These are phyloP conservation scores for Glaucidium brasilianum DNA, from an alignment of 2,113 vertebrate genomes.

Conservation along the genomic window DNA sequence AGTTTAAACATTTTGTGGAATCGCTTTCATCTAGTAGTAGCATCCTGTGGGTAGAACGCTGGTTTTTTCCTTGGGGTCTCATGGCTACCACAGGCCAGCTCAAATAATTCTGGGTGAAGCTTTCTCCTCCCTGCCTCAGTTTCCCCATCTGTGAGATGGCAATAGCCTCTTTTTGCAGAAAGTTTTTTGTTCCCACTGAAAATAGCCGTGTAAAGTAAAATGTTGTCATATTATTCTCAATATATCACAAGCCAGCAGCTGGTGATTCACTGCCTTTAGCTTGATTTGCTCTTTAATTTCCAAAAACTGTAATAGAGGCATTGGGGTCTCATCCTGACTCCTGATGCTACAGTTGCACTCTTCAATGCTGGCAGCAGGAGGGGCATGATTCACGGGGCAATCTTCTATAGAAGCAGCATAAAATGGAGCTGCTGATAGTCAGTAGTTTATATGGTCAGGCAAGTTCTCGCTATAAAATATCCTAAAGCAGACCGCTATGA, in stretches of 20 bases:
- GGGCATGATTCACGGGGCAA: rapidly evolving
- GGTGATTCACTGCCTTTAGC: background rate
- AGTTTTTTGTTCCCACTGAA: background rate
- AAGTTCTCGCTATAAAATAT: background rate
- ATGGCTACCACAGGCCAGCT: background rate
- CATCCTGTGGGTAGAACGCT: background rate
- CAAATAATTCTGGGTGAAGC: background rate
- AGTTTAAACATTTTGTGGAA: background rate
- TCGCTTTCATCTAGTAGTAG: background rate
- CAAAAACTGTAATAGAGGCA: rapidly evolving
- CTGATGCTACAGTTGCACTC: background rate
- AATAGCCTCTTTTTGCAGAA: background rate
- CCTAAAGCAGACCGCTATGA: background rate
- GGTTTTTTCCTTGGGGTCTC: background rate
- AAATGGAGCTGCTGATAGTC: background rate
- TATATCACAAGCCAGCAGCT: background rate
- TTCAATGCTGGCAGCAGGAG: background rate
- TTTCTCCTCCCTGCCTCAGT: background rate
- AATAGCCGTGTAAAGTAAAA: background rate
- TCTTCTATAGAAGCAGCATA: background rate
- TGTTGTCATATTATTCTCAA: background rate
- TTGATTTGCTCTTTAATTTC: background rate
- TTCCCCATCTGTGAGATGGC: background rate
- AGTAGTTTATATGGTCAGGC: background rate
- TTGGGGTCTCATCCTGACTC: background rate